Conservation (phyloP, 2,113 vertebrate species). For the Eubucco bourcierii region DNA sequence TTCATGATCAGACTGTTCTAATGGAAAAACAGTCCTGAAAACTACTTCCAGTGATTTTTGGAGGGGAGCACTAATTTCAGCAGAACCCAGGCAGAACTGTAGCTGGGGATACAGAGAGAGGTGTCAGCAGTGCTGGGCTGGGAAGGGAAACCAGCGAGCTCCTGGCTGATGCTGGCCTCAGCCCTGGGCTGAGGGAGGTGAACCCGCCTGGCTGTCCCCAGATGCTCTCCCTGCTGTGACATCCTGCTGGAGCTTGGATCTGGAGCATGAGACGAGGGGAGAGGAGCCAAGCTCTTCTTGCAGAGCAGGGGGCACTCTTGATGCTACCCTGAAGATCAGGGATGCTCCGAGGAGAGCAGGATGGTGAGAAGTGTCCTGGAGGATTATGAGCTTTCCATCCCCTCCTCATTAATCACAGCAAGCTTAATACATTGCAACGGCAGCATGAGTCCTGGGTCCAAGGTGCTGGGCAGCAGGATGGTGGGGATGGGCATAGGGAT, state of each 20-base stretch:
- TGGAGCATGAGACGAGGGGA: background rate
- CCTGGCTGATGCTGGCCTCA: fast-evolving
- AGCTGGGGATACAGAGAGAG: background rate
- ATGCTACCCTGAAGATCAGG: background rate
- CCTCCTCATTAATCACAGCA: background rate
- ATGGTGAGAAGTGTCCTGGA: background rate
- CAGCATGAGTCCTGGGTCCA: background rate
- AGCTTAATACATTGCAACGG: background rate
- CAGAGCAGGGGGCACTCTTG: background rate
- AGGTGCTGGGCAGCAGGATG: background rate
- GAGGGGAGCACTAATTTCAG: background rate
- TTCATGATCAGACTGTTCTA: background rate
- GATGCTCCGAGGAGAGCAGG: background rate
- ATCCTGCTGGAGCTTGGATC: background rate
- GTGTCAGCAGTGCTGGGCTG: background rate
- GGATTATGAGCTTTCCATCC: background rate
- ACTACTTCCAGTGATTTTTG: background rate
- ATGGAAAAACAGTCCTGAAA: background rate
- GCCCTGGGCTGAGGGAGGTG: background rate
- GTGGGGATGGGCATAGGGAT: too few species aligned
- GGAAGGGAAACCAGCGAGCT: background rate
- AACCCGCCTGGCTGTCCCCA: background rate
- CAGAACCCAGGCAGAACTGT: background rate
- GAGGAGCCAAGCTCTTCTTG: background rate
- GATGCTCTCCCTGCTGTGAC: background rate